A percentile compares a stretch with the other conserved stretches of the same genome.
Conservation (phyloP, 2,888 invertebrate species). For the Heteromyza rotundicornis region DNA sequence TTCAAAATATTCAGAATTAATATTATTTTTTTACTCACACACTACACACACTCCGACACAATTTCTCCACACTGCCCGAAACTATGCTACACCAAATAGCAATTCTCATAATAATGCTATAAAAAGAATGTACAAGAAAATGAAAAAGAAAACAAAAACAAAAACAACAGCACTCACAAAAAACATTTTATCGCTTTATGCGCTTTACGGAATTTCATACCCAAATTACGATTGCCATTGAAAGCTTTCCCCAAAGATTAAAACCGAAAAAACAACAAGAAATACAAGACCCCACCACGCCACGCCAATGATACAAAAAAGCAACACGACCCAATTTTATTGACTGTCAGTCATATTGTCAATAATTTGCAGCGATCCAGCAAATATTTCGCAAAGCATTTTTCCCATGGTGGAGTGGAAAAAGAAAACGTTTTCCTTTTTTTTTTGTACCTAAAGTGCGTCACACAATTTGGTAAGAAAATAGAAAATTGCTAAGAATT, state of each 20-base stretch:
- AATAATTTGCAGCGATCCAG: constrained; percentile 16
- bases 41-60: too few species aligned
- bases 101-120: not conserved
- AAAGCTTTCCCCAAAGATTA: constrained; percentile 3
- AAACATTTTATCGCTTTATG: not conserved
- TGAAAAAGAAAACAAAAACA: not conserved
- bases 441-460: not conserved
- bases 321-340: constrained; percentile 16
- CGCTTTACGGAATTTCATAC: not conserved
- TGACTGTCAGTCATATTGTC: constrained; percentile 23
- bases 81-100: not conserved
- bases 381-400: not conserved
- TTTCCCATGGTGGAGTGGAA: not conserved
- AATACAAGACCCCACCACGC: not conserved
- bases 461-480: not conserved
- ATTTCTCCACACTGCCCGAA: not conserved
- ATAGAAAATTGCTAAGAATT: too few species aligned
- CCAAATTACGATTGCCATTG: constrained; percentile 1
- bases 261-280: not conserved
- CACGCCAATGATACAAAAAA: too few species aligned
- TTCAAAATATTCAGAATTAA: too few species aligned
- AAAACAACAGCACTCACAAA: not conserved
- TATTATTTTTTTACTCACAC: too few species aligned
- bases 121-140: not conserved
- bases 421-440: not conserved